phyloP scores from a whole-genome alignment of 1,140 invertebrate species.

The Leptinotarsa texana region DNA sequence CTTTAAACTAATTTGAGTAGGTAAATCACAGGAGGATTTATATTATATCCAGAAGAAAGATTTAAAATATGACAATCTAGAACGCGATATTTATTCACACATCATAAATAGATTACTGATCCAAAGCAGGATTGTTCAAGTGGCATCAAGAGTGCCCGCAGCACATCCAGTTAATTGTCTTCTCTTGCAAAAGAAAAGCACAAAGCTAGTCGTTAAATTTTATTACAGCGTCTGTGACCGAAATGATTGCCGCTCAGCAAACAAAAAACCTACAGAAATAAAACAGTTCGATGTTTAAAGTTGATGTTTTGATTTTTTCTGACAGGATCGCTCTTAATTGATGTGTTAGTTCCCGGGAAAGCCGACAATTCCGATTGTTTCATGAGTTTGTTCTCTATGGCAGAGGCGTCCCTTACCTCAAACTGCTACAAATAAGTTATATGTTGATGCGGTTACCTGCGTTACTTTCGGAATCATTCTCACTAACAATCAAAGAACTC shows the following conservation, averaged over 20 bases:
- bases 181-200: neutral
- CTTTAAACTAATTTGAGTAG: too few species aligned
- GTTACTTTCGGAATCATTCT: too few species aligned
- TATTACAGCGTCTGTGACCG: conserved; percentile 38
- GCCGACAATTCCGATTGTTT: conserved; percentile 43
- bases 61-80: too few species aligned
- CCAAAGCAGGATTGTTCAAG: neutral
- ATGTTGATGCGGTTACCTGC: too few species aligned
- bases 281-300: conserved; percentile 46
- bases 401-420: neutral
- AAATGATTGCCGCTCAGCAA: conserved; percentile 37
- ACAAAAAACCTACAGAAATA: conserved; percentile 36
- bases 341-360: conserved; percentile 48
- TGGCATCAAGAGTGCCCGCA: neutral
- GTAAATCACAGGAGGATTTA: too few species aligned
- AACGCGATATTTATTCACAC: too few species aligned
- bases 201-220: conserved; percentile 44
- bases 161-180: neutral
- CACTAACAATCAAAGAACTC: too few species aligned
- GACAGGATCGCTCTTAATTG: conserved; percentile 45
- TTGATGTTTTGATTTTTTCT: conserved; percentile 49
- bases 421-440: too few species aligned
- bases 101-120: neutral
- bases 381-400: conserved; percentile 27
- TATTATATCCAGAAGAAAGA: too few species aligned